Base-by-base conservation (phyloP, 2,113 vertebrate species). In the Spea bombifrons region DNA sequence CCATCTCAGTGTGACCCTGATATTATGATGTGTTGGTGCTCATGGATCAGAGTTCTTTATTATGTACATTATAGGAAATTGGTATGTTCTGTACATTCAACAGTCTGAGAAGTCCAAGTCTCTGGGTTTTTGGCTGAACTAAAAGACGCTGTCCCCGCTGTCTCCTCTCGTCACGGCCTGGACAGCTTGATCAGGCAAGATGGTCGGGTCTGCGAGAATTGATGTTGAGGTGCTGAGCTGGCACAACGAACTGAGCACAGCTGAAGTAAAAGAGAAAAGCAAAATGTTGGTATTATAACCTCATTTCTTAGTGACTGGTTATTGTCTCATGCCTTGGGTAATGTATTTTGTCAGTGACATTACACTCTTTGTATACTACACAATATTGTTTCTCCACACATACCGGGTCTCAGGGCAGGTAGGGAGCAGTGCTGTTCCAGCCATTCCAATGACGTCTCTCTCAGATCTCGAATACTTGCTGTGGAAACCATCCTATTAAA, bases 401-500 rank as follows among this genome's bases (percentile, higher is more conserved):
- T 88, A 99, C 97, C 94, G 10, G 96, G 96, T 80, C 96, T 92
- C 10, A 99, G 92, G 0, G 87, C 88, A 3, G 95, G 96, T 48
- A 99, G 92, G 15, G 96, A 95, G 81, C 97, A 99, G 88, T 97
- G 92, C 76, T 96, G 95, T 69, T 99, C 96, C 90, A 99, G 86
- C 97, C 97, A 99, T 83, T 94, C 88, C 0, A 99, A 87, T 0
- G 95, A 95, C 1, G 96, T 96, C 52, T 94, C 92, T 5, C 90
- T 95, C 82, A 99, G 91, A 81, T 95, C 96, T 50, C 97, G 93
- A 81, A 95, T 83, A 80, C 93, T 98, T 75, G 94, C 90, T 0
- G 96, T 98, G 83, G 97, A 99, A 81, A 99, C 97, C 96, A 97
- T 97, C 47, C 92, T 89, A 0, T 98, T 99, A 87, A 96, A 99